phyloP scores from a whole-genome alignment of 1,140 invertebrate species.

The Helicoverpa armigera region DNA sequence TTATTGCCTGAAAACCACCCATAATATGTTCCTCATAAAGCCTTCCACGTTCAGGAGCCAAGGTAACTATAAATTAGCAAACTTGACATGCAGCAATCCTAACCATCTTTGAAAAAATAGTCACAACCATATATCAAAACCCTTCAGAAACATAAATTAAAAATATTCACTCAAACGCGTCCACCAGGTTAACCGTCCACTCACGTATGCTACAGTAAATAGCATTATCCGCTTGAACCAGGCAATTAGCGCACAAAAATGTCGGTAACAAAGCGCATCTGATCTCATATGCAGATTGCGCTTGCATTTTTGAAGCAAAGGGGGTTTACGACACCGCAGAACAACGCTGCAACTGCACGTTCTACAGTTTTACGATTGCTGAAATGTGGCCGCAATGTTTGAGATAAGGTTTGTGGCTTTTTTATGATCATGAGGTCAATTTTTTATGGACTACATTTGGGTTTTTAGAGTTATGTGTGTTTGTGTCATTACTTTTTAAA shows the following conservation, averaged over 20 bases:
- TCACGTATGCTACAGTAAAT: conserved; percentile 26
- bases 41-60: too few relatives aligned
- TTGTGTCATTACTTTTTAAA: not conserved
- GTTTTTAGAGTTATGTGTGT: not conserved
- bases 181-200: not conserved
- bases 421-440: not conserved
- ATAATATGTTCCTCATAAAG: too few relatives aligned
- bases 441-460: not conserved
- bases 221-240: conserved; percentile 29
- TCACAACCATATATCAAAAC: too few relatives aligned
- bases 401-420: not conserved
- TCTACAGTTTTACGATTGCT: not conserved
- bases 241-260: conserved; percentile 47
- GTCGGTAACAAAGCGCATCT: conserved; percentile 33
- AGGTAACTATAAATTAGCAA: too few relatives aligned
- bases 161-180: not conserved
- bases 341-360: not conserved
- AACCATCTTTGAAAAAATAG: too few relatives aligned
- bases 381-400: not conserved
- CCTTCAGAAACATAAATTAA: too few relatives aligned
- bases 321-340: not conserved
- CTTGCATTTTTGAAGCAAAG: conserved; percentile 51
- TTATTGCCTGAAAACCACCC: too few relatives aligned
- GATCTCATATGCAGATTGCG: conserved; percentile 54
- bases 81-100: too few relatives aligned